Evolutionary conservation across 2,888 invertebrate species (phyloP), one percentile per base, ranked within the genome.

Genomic region (Notocelia uddmanniana): DNA sequence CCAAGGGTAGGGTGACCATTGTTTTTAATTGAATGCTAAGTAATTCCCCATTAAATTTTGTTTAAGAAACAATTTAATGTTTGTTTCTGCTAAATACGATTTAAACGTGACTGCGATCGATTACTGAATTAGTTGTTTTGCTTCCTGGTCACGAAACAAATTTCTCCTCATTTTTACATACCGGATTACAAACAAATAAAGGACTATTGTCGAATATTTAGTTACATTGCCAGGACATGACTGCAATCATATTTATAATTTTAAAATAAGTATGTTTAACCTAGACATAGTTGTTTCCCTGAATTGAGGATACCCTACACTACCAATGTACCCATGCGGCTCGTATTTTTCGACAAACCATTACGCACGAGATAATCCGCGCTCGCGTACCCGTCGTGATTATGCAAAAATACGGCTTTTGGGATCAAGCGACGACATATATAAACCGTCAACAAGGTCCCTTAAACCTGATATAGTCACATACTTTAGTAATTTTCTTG

Each of bases 311-410:
- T 62, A 48, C 18, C 60, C 60, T 18, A 50, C 26, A 10, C 31
- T 31, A 31, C 19, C 50, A 50, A 50, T 50, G 48, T 50, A 50
- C 26, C 23, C 48, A 26, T 31, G 13, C 13, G 48, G 31, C 26
- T 62, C 31, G 62, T 62, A 62, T 62, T 62, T 62, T 62, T 31
- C 31, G 31, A 62, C 48, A 62, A 50, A 50, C 62, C 62, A 31
- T 62, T 62, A 50, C 62, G 62, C 62, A 50, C 62, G 62, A 62
- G 50, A 62, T 62, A 62, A 62, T 50, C 50, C 31, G 13, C 62
- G 26, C 60, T 48, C 48, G 23, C 26, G 45, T 62, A 62, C 62
- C 62, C 62, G 48, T 50, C 62, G 62, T 62, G 62, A 62, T 62
- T 50, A 62, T 50, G 50, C 31, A 62, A 31, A 62, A 62, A 62